Evolutionary conservation across 2,888 invertebrate species (phyloP), one percentile per base, ranked within the genome.

Genomic region (Dioctria rufipes): DNA sequence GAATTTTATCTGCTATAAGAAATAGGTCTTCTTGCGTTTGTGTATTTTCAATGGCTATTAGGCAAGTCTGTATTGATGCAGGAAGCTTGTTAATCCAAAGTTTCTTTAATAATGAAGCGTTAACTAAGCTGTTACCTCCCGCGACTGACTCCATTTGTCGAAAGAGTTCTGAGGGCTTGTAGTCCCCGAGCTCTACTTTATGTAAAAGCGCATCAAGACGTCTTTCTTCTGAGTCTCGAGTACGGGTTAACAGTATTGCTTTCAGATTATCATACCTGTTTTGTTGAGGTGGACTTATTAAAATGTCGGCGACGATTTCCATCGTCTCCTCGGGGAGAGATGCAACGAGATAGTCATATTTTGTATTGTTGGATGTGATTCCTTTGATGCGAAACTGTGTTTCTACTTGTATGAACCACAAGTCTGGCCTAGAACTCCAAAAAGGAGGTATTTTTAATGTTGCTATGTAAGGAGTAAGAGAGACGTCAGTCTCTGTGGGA

Each of bases 201-300:
- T 60, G 49, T 2, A 43, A 39, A 39, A 39, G 37, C 11, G 40
- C 11, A 8, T 78, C 40, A 5, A 78, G 42, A 51, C 78, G n/a
- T 25, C 37, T 11, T 66, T 78, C 78, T 42, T 78, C 78, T 40
- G 67, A 37, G 6, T 78, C 51, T 13, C 9, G 51, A 51, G 51
- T 54, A 11, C 78, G 8, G 5, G 65, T 5, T 5, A 78, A 39
- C 2, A 78, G 25, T 3, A 60, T n/a, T 6, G 5, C 5, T 60
- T 60, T 60, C 25, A 60, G n/a, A 13, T 60, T 9, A 3, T 60
- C 60, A 25, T 60, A 60, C n/a, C 25, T 60, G 60, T 60, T 60
- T 13, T 9, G 60, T 60, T 60, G 13, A 3, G 60, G 60, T 60
- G 13, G 60, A 25, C n/a, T 60, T 25, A n/a, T n/a, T 13, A n/a